Conservation (phyloP, 2,888 invertebrate genomes). For the Lasioglossum oenotherae region DNA sequence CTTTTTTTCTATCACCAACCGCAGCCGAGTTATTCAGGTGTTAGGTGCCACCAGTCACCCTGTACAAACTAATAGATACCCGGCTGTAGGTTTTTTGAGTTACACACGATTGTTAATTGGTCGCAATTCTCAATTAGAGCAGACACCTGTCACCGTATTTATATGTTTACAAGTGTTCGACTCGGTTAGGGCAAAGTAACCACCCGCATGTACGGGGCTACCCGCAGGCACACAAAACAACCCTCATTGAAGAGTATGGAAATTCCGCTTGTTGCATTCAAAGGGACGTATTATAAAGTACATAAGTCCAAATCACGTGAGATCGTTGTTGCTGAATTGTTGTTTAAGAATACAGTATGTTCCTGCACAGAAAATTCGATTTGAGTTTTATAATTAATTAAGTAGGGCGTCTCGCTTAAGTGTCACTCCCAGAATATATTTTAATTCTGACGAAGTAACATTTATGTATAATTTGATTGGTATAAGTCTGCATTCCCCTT, state of each 20-base stretch:
- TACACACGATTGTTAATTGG: not conserved
- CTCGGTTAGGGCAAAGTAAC: slow-evolving; percentile 1
- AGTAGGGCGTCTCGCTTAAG: no score
- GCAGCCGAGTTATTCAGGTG: no score
- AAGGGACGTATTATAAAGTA: not conserved
- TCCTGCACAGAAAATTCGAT: not conserved
- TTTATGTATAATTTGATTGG: no score
- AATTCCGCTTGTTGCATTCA: slow-evolving; percentile 11
- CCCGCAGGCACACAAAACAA: slow-evolving; percentile 12
- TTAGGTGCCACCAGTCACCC: not conserved
- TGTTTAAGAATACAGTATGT: not conserved
- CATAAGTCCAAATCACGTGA: not conserved
- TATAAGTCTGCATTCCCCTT: no score
- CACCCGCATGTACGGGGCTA: slow-evolving; percentile 5
- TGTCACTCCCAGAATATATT: no score
- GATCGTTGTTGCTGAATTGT: not conserved
- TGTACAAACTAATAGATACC: not conserved
- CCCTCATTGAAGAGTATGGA: slow-evolving; percentile 3
- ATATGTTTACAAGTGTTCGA: not conserved
- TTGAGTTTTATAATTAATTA: not conserved
- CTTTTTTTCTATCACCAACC: no score
- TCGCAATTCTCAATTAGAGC: not conserved
- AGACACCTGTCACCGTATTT: not conserved
- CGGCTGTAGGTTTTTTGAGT: not conserved
- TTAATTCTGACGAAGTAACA: no score